These are phyloP conservation scores for Catocala fraxini DNA, from an alignment of 2,888 invertebrate genomes.

Conservation along the genomic window DNA sequence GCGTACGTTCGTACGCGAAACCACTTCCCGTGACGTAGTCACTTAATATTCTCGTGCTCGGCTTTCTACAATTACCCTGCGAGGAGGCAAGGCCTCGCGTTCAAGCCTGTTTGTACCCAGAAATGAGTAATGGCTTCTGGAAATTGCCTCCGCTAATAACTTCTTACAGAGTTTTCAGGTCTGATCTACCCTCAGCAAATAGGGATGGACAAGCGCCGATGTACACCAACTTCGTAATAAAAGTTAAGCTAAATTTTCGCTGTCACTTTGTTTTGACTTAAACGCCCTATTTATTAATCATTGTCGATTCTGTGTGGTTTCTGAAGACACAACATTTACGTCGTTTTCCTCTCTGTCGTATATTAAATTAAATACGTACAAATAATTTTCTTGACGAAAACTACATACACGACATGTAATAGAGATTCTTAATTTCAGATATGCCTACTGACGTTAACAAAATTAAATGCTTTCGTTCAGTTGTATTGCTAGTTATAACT, in stretches of 20 bases:
- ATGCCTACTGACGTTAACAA: not conserved
- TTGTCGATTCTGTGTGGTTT: slow-evolving; percentile 40
- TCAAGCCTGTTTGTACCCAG: slow-evolving; percentile 63
- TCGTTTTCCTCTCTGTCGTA: slow-evolving; percentile 20
- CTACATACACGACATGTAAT: slow-evolving; percentile 2
- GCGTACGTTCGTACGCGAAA: slow-evolving; percentile 50
- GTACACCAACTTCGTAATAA: slow-evolving; percentile 64
- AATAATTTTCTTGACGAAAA: slow-evolving; percentile 16
- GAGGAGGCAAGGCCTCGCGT: slow-evolving; percentile 33
- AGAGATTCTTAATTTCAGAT: not conserved
- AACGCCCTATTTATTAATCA: slow-evolving; percentile 55
- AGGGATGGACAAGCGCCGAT: slow-evolving; percentile 60
- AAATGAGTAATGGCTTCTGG: slow-evolving; percentile 82
- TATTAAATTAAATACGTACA: slow-evolving; percentile 18
- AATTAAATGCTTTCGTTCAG: no score
- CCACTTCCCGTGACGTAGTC: slow-evolving; percentile 58
- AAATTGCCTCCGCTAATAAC: slow-evolving; percentile 81
- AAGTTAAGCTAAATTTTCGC: slow-evolving; percentile 67
- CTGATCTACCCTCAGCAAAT: slow-evolving; percentile 69
- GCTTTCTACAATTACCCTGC: slow-evolving; percentile 53
- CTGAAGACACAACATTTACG: slow-evolving; percentile 31
- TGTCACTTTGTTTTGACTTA: slow-evolving; percentile 72
- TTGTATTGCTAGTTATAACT: no score
- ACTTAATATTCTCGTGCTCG: slow-evolving; percentile 56
- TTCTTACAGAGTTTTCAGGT: slow-evolving; percentile 76